Conservation (phyloP, 2,113 vertebrate genomes). For the Catharus bicknelli region DNA sequence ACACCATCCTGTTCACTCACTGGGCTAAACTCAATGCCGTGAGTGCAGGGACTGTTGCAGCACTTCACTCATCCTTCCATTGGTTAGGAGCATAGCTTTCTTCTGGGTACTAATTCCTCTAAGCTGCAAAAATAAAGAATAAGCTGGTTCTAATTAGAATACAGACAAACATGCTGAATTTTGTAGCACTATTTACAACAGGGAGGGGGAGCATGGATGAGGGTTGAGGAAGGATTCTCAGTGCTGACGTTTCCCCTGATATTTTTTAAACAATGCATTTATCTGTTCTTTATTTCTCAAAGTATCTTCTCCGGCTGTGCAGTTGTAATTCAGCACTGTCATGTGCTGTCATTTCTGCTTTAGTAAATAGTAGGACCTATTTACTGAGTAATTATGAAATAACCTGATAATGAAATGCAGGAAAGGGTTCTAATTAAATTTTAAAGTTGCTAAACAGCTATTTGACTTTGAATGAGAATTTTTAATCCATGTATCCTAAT, state of each 20-base stretch:
- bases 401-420: slow-evolving; percentile 78
- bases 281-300: slow-evolving; percentile 57
- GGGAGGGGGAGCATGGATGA: not conserved
- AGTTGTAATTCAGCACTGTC: slow-evolving; percentile 65
- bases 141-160: not conserved
- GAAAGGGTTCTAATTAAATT: slow-evolving; percentile 71
- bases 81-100: not conserved
- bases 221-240: not conserved
- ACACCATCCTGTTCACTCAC: not conserved
- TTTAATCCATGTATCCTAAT: slow-evolving; percentile 55
- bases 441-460: slow-evolving; percentile 70
- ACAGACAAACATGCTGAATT: not conserved
- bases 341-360: slow-evolving; percentile 73
- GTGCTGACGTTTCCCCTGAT: slow-evolving; percentile 1
- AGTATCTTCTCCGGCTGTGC: slow-evolving; percentile 55
- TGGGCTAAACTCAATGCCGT: not conserved
- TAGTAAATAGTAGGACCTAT: slow-evolving; percentile 68
- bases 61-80: not conserved
- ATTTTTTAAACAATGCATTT: slow-evolving; percentile 49
- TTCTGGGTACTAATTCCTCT: not conserved
- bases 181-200: not conserved
- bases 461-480: slow-evolving; percentile 66
- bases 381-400: slow-evolving; percentile 72
- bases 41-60: not conserved
- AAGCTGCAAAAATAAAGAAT: not conserved